Base-by-base conservation (phyloP, 1,140 invertebrate species). In the Ptiloglossa arizonensis region DNA sequence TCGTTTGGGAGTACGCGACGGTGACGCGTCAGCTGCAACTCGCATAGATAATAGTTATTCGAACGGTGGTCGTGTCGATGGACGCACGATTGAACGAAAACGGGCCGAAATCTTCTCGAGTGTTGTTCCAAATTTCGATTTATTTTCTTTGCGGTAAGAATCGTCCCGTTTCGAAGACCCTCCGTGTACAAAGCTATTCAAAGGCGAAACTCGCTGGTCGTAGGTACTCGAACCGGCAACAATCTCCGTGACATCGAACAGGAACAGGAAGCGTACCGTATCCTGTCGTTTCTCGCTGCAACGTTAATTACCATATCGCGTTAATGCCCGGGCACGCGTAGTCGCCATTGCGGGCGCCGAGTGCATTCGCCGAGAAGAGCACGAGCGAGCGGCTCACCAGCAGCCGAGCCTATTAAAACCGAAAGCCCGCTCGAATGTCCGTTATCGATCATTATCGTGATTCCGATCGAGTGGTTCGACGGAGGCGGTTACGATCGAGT, bases 371-470 rank as follows among this genome's bases (percentile, higher is more conserved):
- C 38, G 60, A 19, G 32, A 70, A 48, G 15, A 24, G n/a, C n/a
- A 11, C 9, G 17, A 56, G 9, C n/a, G 50, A 44, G 13, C 19
- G 38, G 2, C 66, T 64, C 38, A 70, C 70, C 59, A 59, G 48
- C 38, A 38, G 72, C 32, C 46, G n/a, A 48, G 63, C 54, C 73
- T 60, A 75, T 73, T 80, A 69, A 75, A 79, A 83, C 70, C 62
- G 73, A 82, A 73, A 79, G 68, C 54, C 69, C 46, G 57, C 59
- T 81, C 63, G 69, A 63, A 46, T 57, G 64, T 75, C 79, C 63
- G 63, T 86, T 86, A 87, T 84, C 81, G 67, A 59, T 86, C 73
- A 80, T 86, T 84, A 87, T 66, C 75, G 71, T 46, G 57, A 63
- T 24, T 73, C 56, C 35, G 52, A 19, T 67, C 66, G 75, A 81